Evolutionary conservation across 2,888 invertebrate genomes (phyloP).

Genomic region (Chrysolina haemoptera): DNA sequence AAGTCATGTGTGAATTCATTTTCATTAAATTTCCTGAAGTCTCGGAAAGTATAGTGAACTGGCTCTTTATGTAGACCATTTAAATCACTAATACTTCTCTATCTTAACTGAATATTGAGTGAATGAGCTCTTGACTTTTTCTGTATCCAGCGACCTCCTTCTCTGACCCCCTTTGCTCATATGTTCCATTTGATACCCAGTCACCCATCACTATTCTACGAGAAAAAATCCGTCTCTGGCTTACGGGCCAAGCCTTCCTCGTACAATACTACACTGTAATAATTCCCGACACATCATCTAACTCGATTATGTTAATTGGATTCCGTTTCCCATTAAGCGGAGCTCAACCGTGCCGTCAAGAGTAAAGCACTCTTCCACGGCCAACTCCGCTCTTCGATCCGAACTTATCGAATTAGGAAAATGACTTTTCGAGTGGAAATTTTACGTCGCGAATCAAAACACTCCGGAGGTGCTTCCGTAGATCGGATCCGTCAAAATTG

Average conservation of each 20-base stretch:
- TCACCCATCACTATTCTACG: too few relatives aligned
- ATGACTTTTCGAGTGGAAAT: constrained; percentile 15
- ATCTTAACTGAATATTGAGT: too few relatives aligned
- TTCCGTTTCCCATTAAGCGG: constrained; percentile 17
- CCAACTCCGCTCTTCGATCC: constrained; percentile 8
- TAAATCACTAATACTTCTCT: too few relatives aligned
- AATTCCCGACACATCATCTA: constrained; percentile 17
- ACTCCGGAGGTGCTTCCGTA: not conserved
- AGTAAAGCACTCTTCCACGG: constrained; percentile 10
- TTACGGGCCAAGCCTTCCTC: not conserved
- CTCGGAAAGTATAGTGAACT: too few relatives aligned
- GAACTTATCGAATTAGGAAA: constrained; percentile 21
- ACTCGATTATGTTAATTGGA: constrained; percentile 21
- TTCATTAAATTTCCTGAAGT: too few relatives aligned
- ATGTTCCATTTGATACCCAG: too few relatives aligned
- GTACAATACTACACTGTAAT: constrained; percentile 6
- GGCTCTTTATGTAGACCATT: too few relatives aligned
- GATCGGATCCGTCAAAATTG: constrained; percentile 2
- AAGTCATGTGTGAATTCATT: too few relatives aligned
- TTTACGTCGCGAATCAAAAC: constrained; percentile 14
- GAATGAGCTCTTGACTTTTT: too few relatives aligned
- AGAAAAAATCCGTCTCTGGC: not conserved
- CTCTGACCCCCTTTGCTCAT: too few relatives aligned
- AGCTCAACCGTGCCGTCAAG: constrained; percentile 11
- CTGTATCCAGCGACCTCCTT: too few relatives aligned